Conservation (phyloP, 2,113 vertebrate species). For the Larimichthys crocea region DNA sequence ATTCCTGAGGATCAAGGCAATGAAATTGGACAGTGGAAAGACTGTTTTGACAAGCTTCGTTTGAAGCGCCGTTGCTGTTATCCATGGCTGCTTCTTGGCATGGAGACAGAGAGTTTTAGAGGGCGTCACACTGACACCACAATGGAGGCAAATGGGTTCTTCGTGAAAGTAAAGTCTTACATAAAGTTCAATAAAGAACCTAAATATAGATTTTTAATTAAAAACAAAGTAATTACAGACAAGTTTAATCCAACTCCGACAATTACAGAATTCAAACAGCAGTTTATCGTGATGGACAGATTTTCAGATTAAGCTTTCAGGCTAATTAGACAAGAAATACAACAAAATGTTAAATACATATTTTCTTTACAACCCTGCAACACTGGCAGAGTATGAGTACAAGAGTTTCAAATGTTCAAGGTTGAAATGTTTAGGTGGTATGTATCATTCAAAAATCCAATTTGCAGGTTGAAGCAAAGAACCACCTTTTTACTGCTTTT, state of each 20-base stretch:
- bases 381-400: too few species aligned
- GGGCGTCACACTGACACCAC: slow-evolving; percentile 13
- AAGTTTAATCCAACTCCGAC: background rate
- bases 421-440: too few species aligned
- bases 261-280: background rate
- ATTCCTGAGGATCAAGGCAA: slow-evolving; percentile 68
- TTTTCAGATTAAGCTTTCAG: background rate
- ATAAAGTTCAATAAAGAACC: background rate
- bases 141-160: slow-evolving; percentile 15
- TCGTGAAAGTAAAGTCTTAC: background rate
- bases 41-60: slow-evolving; percentile 76
- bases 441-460: too few species aligned
- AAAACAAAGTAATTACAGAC: background rate
- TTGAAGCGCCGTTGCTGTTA: slow-evolving; percentile 70
- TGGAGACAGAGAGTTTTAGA: slow-evolving; percentile 19
- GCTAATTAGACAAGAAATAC: background rate
- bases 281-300: background rate
- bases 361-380: too few species aligned
- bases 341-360: too few species aligned
- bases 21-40: slow-evolving; percentile 65
- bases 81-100: slow-evolving; percentile 49
- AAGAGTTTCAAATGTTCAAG: too few species aligned
- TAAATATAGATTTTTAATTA: background rate
- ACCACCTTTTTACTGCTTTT: too few species aligned
- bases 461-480: too few species aligned